Evolutionary conservation across 2,888 invertebrate genomes (phyloP).

Genomic region (Heliconius hortense): DNA sequence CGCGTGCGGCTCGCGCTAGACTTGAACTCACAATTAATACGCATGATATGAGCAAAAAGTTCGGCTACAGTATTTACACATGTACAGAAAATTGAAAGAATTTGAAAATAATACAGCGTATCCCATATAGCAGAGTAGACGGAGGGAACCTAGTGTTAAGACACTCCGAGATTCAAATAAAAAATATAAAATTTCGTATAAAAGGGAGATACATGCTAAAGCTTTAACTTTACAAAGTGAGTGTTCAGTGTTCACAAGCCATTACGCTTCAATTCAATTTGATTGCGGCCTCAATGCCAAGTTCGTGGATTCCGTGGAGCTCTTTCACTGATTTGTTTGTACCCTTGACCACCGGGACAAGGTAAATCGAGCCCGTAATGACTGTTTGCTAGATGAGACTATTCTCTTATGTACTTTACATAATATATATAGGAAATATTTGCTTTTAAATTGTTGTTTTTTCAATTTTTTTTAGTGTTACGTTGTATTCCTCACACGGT

Average conservation of each 20-base stretch:
- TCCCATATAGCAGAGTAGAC: neutral
- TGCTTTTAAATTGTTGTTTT: neutral
- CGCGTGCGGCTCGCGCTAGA: neutral
- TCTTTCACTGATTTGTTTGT: slow-evolving; percentile 70
- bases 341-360: slow-evolving; percentile 49
- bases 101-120: neutral
- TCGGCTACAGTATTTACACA: neutral
- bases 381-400: slow-evolving; percentile 21
- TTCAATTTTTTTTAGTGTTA: neutral
- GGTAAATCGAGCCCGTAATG: slow-evolving; percentile 42
- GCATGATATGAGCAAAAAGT: neutral
- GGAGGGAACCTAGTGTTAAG: no score
- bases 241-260: slow-evolving; percentile 42
- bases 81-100: neutral
- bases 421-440: neutral
- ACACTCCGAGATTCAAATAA: neutral
- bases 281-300: slow-evolving; percentile 67
- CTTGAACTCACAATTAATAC: neutral
- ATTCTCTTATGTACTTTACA: slow-evolving; percentile 4
- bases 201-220: neutral
- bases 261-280: slow-evolving; percentile 70
- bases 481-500: no score
- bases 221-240: slow-evolving; percentile 6
- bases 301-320: slow-evolving; percentile 57
- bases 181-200: neutral